phyloP scores from a whole-genome alignment of 2,113 vertebrate species.

The Saccopteryx leptura region DNA sequence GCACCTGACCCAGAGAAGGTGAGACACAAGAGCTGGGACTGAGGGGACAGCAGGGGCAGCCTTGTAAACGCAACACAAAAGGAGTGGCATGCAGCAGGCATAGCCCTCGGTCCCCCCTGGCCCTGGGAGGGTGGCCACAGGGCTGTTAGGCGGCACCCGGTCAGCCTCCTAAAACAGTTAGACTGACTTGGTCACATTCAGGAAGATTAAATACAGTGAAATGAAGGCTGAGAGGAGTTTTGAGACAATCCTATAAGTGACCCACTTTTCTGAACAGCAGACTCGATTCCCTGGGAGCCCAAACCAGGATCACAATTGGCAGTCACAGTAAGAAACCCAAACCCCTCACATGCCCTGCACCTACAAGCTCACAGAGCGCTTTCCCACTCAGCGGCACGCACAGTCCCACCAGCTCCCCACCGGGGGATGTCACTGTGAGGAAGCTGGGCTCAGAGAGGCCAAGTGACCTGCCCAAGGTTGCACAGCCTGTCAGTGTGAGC shows the following conservation, averaged over 20 bases:
- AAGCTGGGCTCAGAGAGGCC: not conserved
- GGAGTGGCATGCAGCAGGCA: rapidly evolving
- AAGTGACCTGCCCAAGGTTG: not conserved
- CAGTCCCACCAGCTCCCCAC: not conserved
- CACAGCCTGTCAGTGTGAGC: not conserved
- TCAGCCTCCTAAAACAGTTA: not conserved
- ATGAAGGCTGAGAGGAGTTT: not conserved
- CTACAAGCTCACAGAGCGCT: not conserved
- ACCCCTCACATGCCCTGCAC: rapidly evolving
- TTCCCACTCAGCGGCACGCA: too few species aligned
- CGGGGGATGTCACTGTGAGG: not conserved
- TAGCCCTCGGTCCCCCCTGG: rapidly evolving
- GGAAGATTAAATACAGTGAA: not conserved
- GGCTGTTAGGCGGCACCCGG: not conserved
- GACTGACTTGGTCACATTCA: not conserved
- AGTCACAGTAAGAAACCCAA: not conserved
- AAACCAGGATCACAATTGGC: not conserved
- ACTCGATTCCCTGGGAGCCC: not conserved
- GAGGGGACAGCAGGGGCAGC: not conserved
- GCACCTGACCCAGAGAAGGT: not conserved
- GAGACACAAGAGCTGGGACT: not conserved
- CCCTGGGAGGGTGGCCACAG: rapidly evolving
- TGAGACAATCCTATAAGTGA: not conserved
- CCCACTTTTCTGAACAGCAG: not conserved
- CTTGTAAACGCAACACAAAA: not conserved